A percentile compares a stretch with the other conserved stretches of the same genome.
Evolutionary conservation across 2,797 vertebrate species (phyloP).

Genomic region (Acridotheres tristis): DNA sequence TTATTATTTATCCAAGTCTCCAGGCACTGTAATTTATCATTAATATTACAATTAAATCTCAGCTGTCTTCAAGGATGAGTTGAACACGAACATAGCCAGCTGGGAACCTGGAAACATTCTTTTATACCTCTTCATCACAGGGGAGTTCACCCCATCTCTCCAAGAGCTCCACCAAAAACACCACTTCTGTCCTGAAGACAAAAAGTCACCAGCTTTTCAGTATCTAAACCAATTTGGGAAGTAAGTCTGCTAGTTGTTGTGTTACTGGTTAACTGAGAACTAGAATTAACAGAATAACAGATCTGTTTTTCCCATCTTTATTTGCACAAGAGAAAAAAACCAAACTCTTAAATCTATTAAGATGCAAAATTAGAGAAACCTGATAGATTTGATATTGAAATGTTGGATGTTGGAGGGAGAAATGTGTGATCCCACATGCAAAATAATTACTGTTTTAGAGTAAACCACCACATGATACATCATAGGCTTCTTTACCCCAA

Average conservation of each 20-base stretch:
- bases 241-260: neutral
- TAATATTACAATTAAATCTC: neutral
- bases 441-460: neutral
- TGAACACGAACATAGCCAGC: neutral
- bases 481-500: neutral
- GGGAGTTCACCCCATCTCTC: neutral
- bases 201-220: neutral
- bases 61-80: neutral
- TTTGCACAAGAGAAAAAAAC: neutral
- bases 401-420: neutral
- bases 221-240: neutral
- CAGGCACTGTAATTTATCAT: neutral
- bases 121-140: neutral
- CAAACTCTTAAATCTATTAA: neutral
- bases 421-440: neutral
- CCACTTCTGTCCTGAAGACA: neutral
- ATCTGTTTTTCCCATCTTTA: neutral
- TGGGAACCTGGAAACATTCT: neutral
- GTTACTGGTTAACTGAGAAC: neutral
- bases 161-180: neutral
- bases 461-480: neutral
- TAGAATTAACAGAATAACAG: neutral
- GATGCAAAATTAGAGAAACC: neutral
- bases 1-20: neutral
- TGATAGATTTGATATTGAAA: neutral